A percentile compares a stretch with the other conserved stretches of the same genome.
Conservation (phyloP, 2,797 vertebrate genomes). For the Gallinago stenura region DNA sequence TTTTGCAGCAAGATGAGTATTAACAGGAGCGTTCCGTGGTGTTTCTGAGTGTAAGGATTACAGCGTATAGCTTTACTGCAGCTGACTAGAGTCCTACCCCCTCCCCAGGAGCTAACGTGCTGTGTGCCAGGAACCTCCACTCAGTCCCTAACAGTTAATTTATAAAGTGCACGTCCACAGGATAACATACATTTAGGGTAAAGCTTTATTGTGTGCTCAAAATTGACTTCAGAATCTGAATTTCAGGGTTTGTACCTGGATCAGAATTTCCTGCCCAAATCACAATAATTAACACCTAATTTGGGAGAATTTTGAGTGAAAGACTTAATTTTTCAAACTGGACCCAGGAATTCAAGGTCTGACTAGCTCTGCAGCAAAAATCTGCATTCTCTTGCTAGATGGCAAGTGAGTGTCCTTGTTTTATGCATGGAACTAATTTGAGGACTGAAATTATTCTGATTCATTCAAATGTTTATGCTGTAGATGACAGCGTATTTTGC, state of each 20-base stretch:
- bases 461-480: background rate
- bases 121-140: background rate
- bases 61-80: background rate
- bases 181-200: background rate
- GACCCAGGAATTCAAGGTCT: background rate
- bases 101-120: background rate
- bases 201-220: background rate
- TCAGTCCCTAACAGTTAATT: background rate
- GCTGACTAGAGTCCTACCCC: background rate
- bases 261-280: background rate
- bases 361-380: background rate
- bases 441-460: background rate
- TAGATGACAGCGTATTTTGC: background rate
- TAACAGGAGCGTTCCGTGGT: background rate
- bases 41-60: background rate
- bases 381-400: background rate
- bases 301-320: background rate
- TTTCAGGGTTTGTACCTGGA: background rate
- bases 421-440: background rate
- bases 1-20: background rate
- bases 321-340: background rate
- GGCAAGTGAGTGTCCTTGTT: background rate
- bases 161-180: background rate
- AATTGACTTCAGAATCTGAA: background rate
- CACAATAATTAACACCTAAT: background rate